phyloP scores from a whole-genome alignment of 2,888 invertebrate species.

The Thalpophila matura region DNA sequence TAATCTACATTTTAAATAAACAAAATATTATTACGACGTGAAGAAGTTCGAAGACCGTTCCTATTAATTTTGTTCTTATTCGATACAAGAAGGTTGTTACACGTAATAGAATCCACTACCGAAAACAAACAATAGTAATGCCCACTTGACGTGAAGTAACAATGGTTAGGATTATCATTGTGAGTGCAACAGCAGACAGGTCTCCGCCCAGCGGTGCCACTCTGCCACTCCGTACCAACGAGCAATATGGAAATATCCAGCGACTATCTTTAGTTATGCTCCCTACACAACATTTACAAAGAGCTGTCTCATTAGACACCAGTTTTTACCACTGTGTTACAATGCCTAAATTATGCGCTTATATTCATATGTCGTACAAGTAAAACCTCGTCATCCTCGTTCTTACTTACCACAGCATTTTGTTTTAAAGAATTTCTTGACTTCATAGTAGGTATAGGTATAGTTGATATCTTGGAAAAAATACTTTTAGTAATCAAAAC shows the following conservation, averaged over 20 bases:
- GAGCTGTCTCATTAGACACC: conserved; percentile 40
- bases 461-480: no score
- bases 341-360: neutral
- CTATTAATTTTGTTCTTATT: conserved; percentile 49
- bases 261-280: conserved; percentile 62
- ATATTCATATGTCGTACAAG: neutral
- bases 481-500: no score
- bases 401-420: no score
- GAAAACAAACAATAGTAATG: conserved; percentile 81
- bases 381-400: conserved; percentile 15
- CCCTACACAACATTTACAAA: conserved; percentile 52
- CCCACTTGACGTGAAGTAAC: conserved; percentile 76
- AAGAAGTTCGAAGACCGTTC: conserved; percentile 31
- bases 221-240: conserved; percentile 63
- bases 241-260: conserved; percentile 73
- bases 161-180: conserved; percentile 80
- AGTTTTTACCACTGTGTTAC: neutral
- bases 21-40: conserved; percentile 12
- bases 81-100: conserved; percentile 34
- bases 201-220: conserved; percentile 74
- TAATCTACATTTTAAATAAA: conserved; percentile 21
- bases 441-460: no score
- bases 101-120: conserved; percentile 70
- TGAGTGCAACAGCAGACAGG: conserved; percentile 70
- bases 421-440: no score